Conservation (phyloP, 1,140 invertebrate genomes). For the Calliphora vicina region DNA sequence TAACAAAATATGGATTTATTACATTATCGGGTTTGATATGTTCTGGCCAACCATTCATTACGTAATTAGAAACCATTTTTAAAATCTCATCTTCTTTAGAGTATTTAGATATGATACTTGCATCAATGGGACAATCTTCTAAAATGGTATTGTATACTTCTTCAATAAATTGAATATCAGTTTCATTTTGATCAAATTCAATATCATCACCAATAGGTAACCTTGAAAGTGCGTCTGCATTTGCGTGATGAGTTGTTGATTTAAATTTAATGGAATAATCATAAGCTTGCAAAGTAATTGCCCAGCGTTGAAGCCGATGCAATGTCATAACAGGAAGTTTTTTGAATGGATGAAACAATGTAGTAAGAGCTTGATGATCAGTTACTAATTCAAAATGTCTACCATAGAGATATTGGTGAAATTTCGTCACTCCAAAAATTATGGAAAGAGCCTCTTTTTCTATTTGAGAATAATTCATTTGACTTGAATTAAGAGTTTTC, state of each 20-base stretch:
- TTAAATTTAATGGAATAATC: not conserved
- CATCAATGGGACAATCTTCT: no score
- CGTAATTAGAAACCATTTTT: no score
- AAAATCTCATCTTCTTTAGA: no score
- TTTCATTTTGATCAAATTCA: no score
- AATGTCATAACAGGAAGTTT: constrained; percentile 24
- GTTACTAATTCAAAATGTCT: not conserved
- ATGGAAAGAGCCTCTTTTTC: constrained; percentile 3
- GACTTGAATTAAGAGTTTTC: no score
- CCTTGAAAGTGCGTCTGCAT: not conserved
- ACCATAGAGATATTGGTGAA: constrained; percentile 31
- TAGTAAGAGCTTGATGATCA: constrained; percentile 17
- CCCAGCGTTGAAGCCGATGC: not conserved
- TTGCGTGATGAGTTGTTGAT: not conserved
- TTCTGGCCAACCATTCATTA: no score
- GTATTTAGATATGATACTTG: no score
- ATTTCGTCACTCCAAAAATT: constrained; percentile 5
- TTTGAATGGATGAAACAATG: constrained; percentile 8
- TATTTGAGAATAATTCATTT: not conserved
- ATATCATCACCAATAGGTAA: no score
- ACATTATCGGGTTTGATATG: no score
- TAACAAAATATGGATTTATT: no score
- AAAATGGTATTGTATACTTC: no score
- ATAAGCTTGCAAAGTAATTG: not conserved
- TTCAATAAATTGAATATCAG: no score